Evolutionary conservation across 2,797 vertebrate genomes (phyloP).

Genomic region (Nannoperca australis): DNA sequence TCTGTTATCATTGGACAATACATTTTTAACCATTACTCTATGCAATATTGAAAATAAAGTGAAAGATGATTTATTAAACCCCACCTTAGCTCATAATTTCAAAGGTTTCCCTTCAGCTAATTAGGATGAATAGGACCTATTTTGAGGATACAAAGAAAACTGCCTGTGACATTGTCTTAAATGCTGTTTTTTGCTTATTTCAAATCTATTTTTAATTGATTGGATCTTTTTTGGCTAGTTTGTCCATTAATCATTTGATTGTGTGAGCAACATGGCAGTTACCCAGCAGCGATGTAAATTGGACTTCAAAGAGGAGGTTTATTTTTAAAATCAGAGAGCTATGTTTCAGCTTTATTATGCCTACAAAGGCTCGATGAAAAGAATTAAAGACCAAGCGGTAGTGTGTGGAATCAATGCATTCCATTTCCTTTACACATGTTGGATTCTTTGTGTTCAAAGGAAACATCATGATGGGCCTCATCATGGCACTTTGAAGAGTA

Average conservation of each 20-base stretch:
- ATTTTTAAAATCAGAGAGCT: conserved; percentile 77
- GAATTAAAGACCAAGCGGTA: conserved; percentile 67
- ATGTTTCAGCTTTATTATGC: conserved; percentile 69
- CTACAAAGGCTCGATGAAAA: conserved; percentile 55
- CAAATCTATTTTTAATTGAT: conserved; percentile 83
- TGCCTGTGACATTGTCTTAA: conserved; percentile 33
- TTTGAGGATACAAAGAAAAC: conserved; percentile 47
- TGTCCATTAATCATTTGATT: conserved; percentile 79
- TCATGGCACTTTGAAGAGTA: conserved; percentile 66
- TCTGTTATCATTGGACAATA: conserved; percentile 52
- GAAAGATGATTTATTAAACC: conserved; percentile 33
- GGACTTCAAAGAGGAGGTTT: conserved; percentile 75
- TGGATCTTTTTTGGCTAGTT: conserved; percentile 67
- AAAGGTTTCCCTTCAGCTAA: conserved; percentile 50
- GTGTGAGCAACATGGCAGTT: conserved; percentile 71
- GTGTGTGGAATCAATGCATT: conserved; percentile 63
- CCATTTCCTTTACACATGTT: conserved; percentile 68
- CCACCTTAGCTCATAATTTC: conserved; percentile 48
- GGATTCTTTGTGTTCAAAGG: conserved; percentile 64
- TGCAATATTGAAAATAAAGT: conserved; percentile 5
- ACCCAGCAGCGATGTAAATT: conserved; percentile 71
- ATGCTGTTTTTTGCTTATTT: conserved; percentile 67
- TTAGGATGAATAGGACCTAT: conserved; percentile 53
- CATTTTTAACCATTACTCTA: conserved; percentile 37
- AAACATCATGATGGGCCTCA: conserved; percentile 51